Evolutionary conservation across 2,113 vertebrate species (phyloP).

Genomic region (Castor canadensis): DNA sequence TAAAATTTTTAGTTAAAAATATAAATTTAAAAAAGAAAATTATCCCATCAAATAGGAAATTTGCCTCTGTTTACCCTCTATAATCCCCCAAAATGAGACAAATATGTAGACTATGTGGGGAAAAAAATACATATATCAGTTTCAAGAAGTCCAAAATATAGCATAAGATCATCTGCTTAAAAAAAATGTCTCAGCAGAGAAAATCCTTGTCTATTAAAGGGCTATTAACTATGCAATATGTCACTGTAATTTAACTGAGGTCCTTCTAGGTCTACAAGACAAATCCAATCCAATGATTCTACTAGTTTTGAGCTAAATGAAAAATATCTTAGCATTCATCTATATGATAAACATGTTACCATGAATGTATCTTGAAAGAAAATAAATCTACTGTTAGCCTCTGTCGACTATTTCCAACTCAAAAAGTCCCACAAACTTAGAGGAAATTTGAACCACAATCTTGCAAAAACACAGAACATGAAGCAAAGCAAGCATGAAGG

Average conservation of each 20-base stretch:
- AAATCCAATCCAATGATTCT: too few relatives aligned
- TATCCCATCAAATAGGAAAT: background rate
- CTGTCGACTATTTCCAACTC: background rate
- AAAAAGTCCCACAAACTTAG: background rate
- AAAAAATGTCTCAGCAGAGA: background rate
- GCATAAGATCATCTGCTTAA: background rate
- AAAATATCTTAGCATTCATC: background rate
- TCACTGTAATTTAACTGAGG: too few relatives aligned
- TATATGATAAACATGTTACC: constrained; percentile 7
- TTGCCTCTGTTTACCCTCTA: background rate
- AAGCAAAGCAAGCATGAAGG: background rate
- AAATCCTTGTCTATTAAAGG: constrained; percentile 7
- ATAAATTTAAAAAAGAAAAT: background rate
- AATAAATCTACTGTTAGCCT: background rate
- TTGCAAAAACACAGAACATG: background rate
- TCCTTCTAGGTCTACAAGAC: too few relatives aligned
- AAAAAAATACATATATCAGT: background rate
- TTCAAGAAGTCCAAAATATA: background rate
- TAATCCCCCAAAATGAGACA: background rate
- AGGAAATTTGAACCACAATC: background rate
- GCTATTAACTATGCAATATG: too few relatives aligned
- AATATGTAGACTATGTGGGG: background rate
- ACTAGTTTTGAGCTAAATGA: background rate
- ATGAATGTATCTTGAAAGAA: background rate
- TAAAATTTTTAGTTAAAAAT: background rate